A percentile compares a stretch with the other conserved stretches of the same genome.
Conservation (phyloP, 2,797 vertebrate species). For the Zenarchopterus dispar region DNA sequence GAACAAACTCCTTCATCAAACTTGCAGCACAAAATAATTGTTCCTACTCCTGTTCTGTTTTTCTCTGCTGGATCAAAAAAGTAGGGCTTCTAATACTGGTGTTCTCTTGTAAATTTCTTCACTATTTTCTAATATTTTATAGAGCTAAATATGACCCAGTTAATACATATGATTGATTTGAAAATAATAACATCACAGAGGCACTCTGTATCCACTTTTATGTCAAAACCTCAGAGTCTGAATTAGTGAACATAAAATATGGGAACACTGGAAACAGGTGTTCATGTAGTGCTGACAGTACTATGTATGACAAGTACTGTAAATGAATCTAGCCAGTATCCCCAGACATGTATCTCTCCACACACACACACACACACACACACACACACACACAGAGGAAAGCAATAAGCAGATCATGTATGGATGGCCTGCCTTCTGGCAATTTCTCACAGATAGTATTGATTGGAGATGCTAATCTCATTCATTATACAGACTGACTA, state of each 20-base stretch:
- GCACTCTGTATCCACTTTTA: background rate
- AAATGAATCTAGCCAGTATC: conserved; percentile 32
- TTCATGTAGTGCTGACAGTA: conserved; percentile 22
- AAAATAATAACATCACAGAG: too few relatives aligned
- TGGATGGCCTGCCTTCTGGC: conserved; percentile 62
- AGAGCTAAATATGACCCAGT: background rate
- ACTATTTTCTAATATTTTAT: too few relatives aligned
- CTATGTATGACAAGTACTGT: conserved; percentile 14
- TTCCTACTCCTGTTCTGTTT: too few relatives aligned
- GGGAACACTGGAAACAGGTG: background rate
- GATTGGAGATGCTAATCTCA: conserved; percentile 73
- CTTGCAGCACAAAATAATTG: too few relatives aligned
- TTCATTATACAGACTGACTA: conserved; percentile 80
- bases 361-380: too few relatives aligned
- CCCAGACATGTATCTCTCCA: background rate
- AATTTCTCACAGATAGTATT: conserved; percentile 83
- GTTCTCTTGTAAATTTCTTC: too few relatives aligned
- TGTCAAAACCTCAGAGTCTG: background rate
- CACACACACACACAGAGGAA: background rate
- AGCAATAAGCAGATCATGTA: conserved; percentile 60
- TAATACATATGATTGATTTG: background rate
- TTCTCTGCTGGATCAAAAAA: too few relatives aligned
- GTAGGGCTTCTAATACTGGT: too few relatives aligned
- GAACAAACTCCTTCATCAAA: too few relatives aligned
- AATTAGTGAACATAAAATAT: background rate